Evolutionary conservation across 2,888 invertebrate species (phyloP).

Genomic region (Orchestes rusci): DNA sequence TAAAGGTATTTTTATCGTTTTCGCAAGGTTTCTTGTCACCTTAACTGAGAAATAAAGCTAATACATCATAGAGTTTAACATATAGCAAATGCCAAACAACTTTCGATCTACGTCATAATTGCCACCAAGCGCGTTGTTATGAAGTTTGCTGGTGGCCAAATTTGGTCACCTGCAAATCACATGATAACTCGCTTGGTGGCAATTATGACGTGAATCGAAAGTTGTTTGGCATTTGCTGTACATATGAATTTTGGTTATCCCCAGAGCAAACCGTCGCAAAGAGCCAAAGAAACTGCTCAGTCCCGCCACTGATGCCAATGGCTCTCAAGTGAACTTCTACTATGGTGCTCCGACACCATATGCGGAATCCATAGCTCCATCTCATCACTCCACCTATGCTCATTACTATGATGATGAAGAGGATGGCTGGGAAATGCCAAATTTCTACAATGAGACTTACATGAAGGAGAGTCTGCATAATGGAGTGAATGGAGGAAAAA

Average conservation of each 20-base stretch:
- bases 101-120: too few relatives aligned
- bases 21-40: too few relatives aligned
- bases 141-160: too few relatives aligned
- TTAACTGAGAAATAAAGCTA: too few relatives aligned
- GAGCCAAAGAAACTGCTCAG: constrained; percentile 88
- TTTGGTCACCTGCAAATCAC: too few relatives aligned
- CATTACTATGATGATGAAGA: constrained; percentile 95
- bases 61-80: too few relatives aligned
- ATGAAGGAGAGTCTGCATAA: constrained; percentile 91
- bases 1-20: too few relatives aligned
- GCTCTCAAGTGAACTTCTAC: constrained; percentile 93
- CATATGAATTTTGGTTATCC: constrained; percentile 12
- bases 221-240: constrained; percentile 4
- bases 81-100: too few relatives aligned
- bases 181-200: too few relatives aligned
- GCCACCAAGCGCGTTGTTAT: too few relatives aligned
- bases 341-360: constrained; percentile 92
- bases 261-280: constrained; percentile 74
- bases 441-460: constrained; percentile 93
- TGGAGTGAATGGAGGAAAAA: constrained; percentile 76
- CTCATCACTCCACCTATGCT: constrained; percentile 91
- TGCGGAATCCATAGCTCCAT: constrained; percentile 91
- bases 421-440: constrained; percentile 97
- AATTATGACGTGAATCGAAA: too few relatives aligned
- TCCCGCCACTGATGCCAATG: constrained; percentile 84